Percentiles rank a stretch among this genome's conserved stretches.
Evolutionary conservation across 2,113 vertebrate species (phyloP).

Genomic region (Turdus rufiventris): DNA sequence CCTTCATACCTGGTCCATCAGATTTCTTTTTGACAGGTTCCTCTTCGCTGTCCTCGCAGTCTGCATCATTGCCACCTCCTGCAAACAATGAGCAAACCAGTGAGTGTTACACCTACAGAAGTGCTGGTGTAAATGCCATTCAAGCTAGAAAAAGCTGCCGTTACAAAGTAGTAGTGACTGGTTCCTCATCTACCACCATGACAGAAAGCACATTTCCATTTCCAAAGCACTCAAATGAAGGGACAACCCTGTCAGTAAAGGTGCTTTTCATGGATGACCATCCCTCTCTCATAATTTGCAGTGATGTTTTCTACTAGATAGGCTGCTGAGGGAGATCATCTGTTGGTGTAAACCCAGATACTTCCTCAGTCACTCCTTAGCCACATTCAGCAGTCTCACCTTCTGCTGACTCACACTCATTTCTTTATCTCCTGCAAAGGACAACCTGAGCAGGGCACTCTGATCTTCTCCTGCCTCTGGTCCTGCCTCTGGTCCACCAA

Average conservation of each 20-base stretch:
- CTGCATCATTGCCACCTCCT: slow-evolving; percentile 63
- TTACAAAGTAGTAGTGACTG: neutral
- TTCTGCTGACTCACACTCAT: neutral
- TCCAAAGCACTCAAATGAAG: neutral
- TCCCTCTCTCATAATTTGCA: neutral
- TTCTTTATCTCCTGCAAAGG: neutral
- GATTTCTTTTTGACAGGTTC: slow-evolving; percentile 77
- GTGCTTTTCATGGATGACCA: neutral
- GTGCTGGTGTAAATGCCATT: neutral
- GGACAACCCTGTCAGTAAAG: neutral
- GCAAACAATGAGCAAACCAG: neutral
- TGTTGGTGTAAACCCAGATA: neutral
- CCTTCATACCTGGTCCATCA: slow-evolving; percentile 77
- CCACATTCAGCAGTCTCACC: neutral
- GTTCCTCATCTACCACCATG: neutral
- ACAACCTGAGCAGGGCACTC: neutral
- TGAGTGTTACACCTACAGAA: neutral
- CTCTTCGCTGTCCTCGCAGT: slow-evolving; percentile 73
- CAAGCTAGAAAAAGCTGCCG: neutral
- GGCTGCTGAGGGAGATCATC: neutral
- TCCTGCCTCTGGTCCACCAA: neutral
- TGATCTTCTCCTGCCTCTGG: neutral
- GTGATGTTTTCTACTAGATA: neutral
- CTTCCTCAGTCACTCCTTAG: neutral
- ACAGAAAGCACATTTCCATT: neutral